Evolutionary conservation across 2,888 invertebrate species (phyloP).

Genomic region (Acanthosepion esculentum): DNA sequence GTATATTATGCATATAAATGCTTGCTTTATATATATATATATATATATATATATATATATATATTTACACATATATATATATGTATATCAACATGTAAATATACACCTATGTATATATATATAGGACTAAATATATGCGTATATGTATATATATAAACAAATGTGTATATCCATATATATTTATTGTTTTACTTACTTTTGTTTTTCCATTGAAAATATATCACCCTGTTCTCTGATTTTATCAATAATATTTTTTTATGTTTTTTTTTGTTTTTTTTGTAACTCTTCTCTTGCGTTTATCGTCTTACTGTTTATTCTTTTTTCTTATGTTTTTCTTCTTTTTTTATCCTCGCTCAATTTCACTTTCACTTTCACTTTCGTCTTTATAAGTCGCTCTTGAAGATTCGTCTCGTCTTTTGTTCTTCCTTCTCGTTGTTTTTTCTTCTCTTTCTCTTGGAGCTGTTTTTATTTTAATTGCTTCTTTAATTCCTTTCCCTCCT

Average conservation of each 20-base stretch:
- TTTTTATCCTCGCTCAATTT: not conserved
- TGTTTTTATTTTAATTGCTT: not conserved
- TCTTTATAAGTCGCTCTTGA: not conserved
- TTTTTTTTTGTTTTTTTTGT: not conserved
- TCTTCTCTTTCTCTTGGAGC: not conserved
- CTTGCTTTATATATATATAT: not conserved
- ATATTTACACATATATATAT: not conserved
- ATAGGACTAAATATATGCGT: not conserved
- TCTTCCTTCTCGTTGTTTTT: not conserved
- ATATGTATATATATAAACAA: not conserved
- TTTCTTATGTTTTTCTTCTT: not conserved
- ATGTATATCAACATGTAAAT: not conserved
- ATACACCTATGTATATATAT: not conserved
- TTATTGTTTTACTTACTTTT: conserved; percentile 12
- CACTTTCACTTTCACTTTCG: not conserved
- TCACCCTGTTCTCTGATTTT: conserved; percentile 33
- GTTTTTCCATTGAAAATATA: conserved; percentile 33
- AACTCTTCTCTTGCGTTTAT: not conserved
- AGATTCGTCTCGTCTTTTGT: not conserved
- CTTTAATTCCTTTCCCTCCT: not conserved
- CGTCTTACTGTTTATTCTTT: not conserved
- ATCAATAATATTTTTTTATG: not conserved
- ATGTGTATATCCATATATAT: not conserved
- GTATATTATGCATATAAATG: not conserved
- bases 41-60: not conserved